These are phyloP conservation scores for Pangasius macronema DNA, from an alignment of 2,797 vertebrate species.

Conservation along the genomic window DNA sequence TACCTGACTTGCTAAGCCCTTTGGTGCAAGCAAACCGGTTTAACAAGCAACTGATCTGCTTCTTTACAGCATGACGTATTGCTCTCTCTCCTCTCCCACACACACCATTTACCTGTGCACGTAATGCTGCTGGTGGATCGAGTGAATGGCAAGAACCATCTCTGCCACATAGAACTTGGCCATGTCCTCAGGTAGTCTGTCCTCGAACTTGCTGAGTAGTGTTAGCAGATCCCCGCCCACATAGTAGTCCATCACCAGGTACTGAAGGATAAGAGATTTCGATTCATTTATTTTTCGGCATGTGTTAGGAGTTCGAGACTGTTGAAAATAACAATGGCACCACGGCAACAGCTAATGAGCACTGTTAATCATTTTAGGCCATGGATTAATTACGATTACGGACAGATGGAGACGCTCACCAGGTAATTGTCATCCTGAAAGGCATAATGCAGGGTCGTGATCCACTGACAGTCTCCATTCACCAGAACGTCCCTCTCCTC, in stretches of 20 bases:
- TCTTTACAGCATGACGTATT: conserved; percentile 13
- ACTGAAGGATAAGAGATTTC: conserved; percentile 67
- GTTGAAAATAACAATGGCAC: not conserved
- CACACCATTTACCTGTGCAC: conserved; percentile 20
- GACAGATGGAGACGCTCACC: conserved; percentile 70
- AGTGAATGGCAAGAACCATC: conserved; percentile 96
- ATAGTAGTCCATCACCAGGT: conserved; percentile 98
- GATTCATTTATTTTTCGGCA: not conserved
- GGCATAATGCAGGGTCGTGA: conserved; percentile 94
- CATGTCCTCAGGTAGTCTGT: conserved; percentile 96
- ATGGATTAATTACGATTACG: not conserved
- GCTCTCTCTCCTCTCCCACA: not conserved
- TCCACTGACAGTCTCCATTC: conserved; percentile 97
- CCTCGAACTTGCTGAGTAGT: conserved; percentile 97
- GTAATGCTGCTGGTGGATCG: conserved; percentile 93
- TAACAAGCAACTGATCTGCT: conserved; percentile 29
- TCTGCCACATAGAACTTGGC: conserved; percentile 93
- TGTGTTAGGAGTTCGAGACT: not conserved
- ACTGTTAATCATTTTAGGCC: not conserved
- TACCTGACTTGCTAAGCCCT: not conserved
- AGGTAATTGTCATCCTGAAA: conserved; percentile 98
- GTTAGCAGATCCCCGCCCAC: conserved; percentile 95
- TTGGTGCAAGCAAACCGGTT: conserved; percentile 17
- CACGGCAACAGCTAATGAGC: not conserved
- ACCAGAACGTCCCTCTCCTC: conserved; percentile 95